Evolutionary conservation across 1,140 invertebrate genomes (phyloP), one percentile per base, ranked within the genome.

Genomic region (Temnothorax nylanderi): DNA sequence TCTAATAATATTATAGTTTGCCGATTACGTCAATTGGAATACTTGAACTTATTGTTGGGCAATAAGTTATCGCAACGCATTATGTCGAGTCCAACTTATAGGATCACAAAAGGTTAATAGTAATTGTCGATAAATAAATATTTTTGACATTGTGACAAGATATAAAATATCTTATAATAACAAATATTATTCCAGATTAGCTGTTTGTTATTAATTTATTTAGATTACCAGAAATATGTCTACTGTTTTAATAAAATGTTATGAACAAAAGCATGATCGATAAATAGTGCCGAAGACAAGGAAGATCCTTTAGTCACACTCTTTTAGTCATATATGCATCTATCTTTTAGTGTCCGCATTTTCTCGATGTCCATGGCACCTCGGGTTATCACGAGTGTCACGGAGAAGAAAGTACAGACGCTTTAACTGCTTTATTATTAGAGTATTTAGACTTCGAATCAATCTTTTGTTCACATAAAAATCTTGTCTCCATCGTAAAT

Each of bases 311-410:
- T 69, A 69, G 65, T 69, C 64, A 67, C 37, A 58, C 26, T 26
- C 1, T 26, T 26, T 26, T 26, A 26, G 26, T 26, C 26, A 26
- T 26, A 26, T 26, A 26, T 44, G 0, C 21, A 56, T 72, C 10
- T 41, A 47, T 54, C 18, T 47, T 13, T 51, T 32, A 26, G 6
- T 21, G 44, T 58, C 18, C n/a, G n/a, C 47, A 7, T 81, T 72
- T 82, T 21, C 51, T 56, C 11, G 32, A 21, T 78, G 44, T 71
- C 5, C 32, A 13, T 58, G 32, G 11, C n/a, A 26, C 21, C 0
- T 80, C 60, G 77, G 62, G 77, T 80, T 82, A 72, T 74, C 67
- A 18, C 18, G 3, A 60, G 3, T 71, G 77, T 56, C 64, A 34
- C 32, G 5, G 5, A 71, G 62, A 81, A 82, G 80, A 49, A 47